Percentiles rank a stretch among this genome's conserved stretches.
phyloP scores from a whole-genome alignment of 1,140 invertebrate species.

The Galleria mellonella region DNA sequence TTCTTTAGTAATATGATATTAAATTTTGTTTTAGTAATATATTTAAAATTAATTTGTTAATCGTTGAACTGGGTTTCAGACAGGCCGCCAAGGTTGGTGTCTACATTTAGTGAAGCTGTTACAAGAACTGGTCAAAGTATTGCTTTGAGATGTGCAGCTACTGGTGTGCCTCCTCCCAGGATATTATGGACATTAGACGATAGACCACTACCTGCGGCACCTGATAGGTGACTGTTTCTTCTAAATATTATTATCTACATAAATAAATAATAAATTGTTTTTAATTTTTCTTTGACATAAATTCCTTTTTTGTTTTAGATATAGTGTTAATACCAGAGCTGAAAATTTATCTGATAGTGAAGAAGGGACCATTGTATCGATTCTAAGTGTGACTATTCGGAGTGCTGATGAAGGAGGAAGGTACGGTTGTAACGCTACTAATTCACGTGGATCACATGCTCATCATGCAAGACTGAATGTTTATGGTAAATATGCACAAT shows the following conservation, averaged over 20 bases:
- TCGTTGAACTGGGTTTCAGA: conserved; percentile 38
- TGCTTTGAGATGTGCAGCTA: conserved; percentile 52
- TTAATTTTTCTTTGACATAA: conserved; percentile 2
- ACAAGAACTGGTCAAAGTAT: conserved; percentile 59
- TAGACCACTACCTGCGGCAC: conserved; percentile 51
- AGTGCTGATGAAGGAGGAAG: conserved; percentile 59
- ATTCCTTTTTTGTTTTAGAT: conserved; percentile 29
- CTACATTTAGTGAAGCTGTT: conserved; percentile 62
- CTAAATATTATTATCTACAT: no score
- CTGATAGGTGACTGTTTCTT: conserved; percentile 50
- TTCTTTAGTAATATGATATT: no score
- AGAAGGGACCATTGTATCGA: conserved; percentile 62
- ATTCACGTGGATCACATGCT: conserved; percentile 53
- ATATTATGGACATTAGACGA: conserved; percentile 64
- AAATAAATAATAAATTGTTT: no score
- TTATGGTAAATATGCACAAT: conserved; percentile 37
- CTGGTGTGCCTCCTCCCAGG: conserved; percentile 51
- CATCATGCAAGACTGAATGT: conserved; percentile 62
- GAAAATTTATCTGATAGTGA: conserved; percentile 49
- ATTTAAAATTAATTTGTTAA: neutral
- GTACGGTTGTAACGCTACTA: conserved; percentile 64
- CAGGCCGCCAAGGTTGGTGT: conserved; percentile 55
- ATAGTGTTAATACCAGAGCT: conserved; percentile 62
- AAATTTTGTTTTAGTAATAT: no score
- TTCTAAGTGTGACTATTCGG: conserved; percentile 55